A percentile compares a stretch with the other conserved stretches of the same genome.
Evolutionary conservation across 2,888 invertebrate species (phyloP).

Genomic region (Ctena decussata): DNA sequence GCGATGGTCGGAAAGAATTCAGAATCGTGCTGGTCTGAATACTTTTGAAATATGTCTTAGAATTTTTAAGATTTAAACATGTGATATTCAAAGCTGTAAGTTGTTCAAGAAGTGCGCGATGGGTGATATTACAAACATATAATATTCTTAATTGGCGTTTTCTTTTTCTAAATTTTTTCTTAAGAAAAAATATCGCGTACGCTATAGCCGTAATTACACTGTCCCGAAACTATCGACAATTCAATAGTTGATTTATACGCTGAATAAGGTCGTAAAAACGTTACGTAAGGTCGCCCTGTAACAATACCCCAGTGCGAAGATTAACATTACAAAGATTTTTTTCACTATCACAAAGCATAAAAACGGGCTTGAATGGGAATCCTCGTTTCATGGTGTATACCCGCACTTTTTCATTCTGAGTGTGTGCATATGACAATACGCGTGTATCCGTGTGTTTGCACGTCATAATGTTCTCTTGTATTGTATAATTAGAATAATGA

Average conservation of each 20-base stretch:
- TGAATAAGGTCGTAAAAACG: slow-evolving; percentile 3
- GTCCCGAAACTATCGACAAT: not conserved
- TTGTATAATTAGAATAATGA: not conserved
- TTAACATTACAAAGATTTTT: slow-evolving; percentile 6
- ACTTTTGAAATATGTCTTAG: not conserved
- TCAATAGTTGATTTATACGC: not conserved
- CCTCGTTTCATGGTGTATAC: not conserved
- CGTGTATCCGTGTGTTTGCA: slow-evolving; percentile 2
- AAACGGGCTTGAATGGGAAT: not conserved
- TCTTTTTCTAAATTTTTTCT: not conserved
- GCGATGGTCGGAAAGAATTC: not conserved
- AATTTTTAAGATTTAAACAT: not conserved
- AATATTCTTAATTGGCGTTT: slow-evolving; percentile 3
- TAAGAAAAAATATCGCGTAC: not conserved
- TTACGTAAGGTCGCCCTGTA: slow-evolving; percentile 1
- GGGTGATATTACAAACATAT: not conserved
- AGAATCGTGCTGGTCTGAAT: not conserved
- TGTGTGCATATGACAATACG: slow-evolving; percentile 3
- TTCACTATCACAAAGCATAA: not conserved
- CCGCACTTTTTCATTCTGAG: slow-evolving; percentile 2
- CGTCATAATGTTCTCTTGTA: slow-evolving; percentile 1
- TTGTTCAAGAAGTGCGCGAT: not conserved
- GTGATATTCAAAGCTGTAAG: not conserved
- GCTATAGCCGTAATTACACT: not conserved
- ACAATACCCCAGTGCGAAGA: slow-evolving; percentile 1